Base-by-base conservation (phyloP, 92 coral and sea anemone species). In the Phenganax subtilis region DNA sequence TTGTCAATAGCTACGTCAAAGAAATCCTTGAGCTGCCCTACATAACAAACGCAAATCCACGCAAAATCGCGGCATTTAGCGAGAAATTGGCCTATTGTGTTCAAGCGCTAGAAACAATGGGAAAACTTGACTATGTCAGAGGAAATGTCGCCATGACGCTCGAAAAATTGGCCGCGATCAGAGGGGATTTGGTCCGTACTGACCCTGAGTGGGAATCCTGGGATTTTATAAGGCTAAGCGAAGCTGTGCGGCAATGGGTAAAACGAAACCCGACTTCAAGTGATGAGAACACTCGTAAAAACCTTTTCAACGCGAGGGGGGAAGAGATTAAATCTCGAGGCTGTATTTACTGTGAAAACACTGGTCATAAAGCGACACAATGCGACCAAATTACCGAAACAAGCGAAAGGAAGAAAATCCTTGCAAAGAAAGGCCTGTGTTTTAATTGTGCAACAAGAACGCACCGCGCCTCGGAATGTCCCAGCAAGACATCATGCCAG, bases 311-410 rank as follows among this genome's bases (percentile, higher is more conserved):
- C 52, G 71, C 71, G 69, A 78, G 51, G 30, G 57, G 69, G 4
- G 54, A 28, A 37, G 54, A 30, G 20, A 63, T 78, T 7, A 17
- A n/a, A 27, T 72, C 63, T 10, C 81, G 85, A 55, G 81, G 71
- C 25, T 84, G 85, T 52, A 81, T 87, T 3, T 87, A 87, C 57
- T 84, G 90, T 68, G 85, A 80, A 16, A 87, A 84, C 67, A 31
- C 30, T 47, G 11, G 74, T 16, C 90, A 84, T 84, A 87, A 72
- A 57, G 85, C 90, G 12, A 70, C 44, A 62, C 57, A 79, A 31
- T 84, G 90, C 56, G 71, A 37, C 7, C 84, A 72, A 55, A 66
- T 84, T 47, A 77, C 58, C 8, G 59, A 37, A 10, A 82, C 55
- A 51, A 27, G 77, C 5, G 87, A 84, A 71, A 82, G 80, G 4